Evolutionary conservation across 1,140 invertebrate species (phyloP), one percentile per base, ranked within the genome.

Genomic region (Rhizoglyphus robini): DNA sequence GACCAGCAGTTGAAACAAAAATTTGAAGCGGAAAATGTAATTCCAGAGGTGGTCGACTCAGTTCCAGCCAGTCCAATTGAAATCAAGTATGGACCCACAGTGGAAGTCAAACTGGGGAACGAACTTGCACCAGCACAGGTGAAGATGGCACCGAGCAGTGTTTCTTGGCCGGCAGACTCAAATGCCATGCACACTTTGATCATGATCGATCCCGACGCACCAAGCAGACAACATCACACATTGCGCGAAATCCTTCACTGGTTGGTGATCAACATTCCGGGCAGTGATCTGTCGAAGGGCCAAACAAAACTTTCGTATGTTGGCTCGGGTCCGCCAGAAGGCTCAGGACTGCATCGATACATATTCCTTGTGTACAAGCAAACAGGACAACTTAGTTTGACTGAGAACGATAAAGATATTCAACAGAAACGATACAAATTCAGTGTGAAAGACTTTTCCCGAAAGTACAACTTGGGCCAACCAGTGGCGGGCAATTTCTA

Each of bases 241-340:
- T 29, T 69, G 20, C 8, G 68, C 15, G 66, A 72, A 51, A 48
- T 62, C 20, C 34, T 72, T 3, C 70, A 71, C 58, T 71, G 70
- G 70, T 41, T 71, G 4, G 71, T 71, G 3, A 66, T 68, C 8
- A 71, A 71, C 57, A 72, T 71, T 61, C 65, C 70, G 5, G 70
- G 66, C 11, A 60, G 47, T 15, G 38, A 72, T 27, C 23, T 72
- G 4, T 66, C 34, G 13, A 65, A 70, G 27, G 70, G 70, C 11
- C 32, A 71, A 27, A 47, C 36, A 11, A 23, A 70, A 11, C 23
- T 59, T 0, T 71, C 54, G 5, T 71, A 72, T 51, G 34, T 68
- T 20, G 70, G 70, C 15, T 46, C 57, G n/a, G 69, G 69, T 2
- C 71, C 70, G 20, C 68, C 68, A 30, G 61, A 72, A 47, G 66